These are phyloP conservation scores for Onychomys leucogaster DNA, from an alignment of 2,797 vertebrate genomes.

Conservation along the genomic window DNA sequence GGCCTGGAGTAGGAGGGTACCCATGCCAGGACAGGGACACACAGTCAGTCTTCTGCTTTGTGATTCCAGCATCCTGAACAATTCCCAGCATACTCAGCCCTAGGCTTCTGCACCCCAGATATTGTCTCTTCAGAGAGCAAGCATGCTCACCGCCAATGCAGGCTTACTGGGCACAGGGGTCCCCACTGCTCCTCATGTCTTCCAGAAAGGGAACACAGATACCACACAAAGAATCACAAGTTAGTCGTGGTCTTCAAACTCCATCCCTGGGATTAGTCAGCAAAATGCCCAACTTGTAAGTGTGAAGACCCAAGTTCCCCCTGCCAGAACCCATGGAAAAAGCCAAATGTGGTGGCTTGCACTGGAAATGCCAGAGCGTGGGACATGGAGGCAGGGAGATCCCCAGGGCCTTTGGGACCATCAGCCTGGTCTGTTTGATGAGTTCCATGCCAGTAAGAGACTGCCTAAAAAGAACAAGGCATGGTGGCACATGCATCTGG, in stretches of 20 bases:
- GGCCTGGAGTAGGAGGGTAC: neutral
- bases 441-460: neutral
- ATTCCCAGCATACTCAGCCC: neutral
- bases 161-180: neutral
- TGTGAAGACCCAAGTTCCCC: neutral
- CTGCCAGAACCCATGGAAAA: neutral
- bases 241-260: neutral
- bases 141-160: neutral
- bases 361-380: neutral
- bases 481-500: neutral
- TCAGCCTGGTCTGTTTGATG: neutral
- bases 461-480: neutral
- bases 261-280: neutral
- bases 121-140: neutral
- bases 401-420: neutral
- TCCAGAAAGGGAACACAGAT: neutral
- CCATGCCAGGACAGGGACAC: neutral
- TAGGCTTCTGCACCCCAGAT: neutral
- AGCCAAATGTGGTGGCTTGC: neutral
- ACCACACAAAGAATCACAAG: neutral
- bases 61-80: no score
- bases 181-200: neutral
- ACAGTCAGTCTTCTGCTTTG: neutral
- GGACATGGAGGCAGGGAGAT: neutral
- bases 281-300: neutral